These are phyloP conservation scores for Geodia barretti DNA, from an alignment of 37 sponge, comb jelly and placozoan species.

Conservation along the genomic window DNA sequence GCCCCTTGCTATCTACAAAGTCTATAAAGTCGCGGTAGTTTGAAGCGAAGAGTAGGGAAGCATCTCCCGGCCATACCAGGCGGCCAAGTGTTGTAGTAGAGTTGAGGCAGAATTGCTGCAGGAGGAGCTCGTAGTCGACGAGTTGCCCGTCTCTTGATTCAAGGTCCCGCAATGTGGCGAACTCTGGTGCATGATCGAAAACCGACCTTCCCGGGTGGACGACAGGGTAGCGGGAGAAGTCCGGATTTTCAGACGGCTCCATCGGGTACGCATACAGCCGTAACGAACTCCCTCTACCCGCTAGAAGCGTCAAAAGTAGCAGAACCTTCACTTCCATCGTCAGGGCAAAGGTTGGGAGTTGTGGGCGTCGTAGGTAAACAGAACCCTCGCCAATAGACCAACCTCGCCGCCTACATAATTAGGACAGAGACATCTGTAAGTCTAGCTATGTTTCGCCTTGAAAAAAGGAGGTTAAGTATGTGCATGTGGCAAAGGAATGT, in stretches of 20 bases:
- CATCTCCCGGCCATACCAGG: conserved; percentile 38
- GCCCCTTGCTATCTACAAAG: conserved; percentile 10
- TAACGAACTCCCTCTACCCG: conserved; percentile 16
- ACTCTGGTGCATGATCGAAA: conserved; percentile 31
- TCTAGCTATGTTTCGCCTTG: no score
- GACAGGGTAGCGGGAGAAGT: conserved; percentile 43
- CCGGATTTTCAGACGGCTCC: conserved; percentile 50
- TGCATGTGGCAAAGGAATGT: no score
- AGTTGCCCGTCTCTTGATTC: background rate
- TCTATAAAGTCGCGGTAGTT: conserved; percentile 47
- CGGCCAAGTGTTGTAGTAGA: conserved; percentile 43
- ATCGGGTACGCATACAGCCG: conserved; percentile 30
- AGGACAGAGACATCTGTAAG: no score
- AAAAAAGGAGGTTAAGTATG: no score
- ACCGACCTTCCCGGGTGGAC: conserved; percentile 16
- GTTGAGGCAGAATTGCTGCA: conserved; percentile 32
- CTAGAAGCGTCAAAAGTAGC: no score
- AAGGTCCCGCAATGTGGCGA: conserved; percentile 34
- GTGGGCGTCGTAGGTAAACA: no score
- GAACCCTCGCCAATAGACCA: no score
- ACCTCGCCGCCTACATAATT: no score
- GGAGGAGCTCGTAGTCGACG: conserved; percentile 24
- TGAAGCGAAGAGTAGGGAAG: conserved; percentile 25
- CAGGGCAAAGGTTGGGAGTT: no score
- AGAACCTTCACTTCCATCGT: no score